A percentile compares a stretch with the other conserved stretches of the same genome.
Conservation (phyloP, 2,113 vertebrate species). For the Dicentrarchus labrax region DNA sequence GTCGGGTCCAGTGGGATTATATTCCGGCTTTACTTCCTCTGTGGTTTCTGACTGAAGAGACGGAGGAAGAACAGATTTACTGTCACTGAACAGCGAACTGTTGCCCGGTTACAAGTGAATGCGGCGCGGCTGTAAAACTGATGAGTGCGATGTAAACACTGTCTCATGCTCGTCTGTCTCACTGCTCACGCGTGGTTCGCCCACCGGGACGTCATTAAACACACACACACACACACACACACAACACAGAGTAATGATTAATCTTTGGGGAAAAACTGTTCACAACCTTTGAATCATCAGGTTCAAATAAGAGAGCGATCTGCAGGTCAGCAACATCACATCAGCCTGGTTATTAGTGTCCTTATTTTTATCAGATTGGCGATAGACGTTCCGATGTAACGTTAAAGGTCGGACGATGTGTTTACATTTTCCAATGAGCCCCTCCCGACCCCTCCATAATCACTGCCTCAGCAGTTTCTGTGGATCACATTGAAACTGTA, state of each 20-base stretch:
- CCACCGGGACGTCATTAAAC: slow-evolving; percentile 51
- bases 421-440: too few species aligned
- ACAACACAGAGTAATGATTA: neutral
- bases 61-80: slow-evolving; percentile 14
- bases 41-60: neutral
- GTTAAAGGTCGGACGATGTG: too few species aligned
- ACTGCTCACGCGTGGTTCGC: slow-evolving; percentile 7
- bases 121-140: neutral
- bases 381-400: too few species aligned
- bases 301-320: neutral
- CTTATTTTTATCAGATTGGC: too few species aligned
- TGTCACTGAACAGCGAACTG: slow-evolving; percentile 14
- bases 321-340: neutral
- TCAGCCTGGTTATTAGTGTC: too few species aligned
- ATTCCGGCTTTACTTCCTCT: neutral
- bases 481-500: too few species aligned
- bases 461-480: too few species aligned
- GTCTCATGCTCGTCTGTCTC: slow-evolving; percentile 14
- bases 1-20: neutral
- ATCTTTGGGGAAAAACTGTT: slow-evolving; percentile 13
- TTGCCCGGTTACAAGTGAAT: slow-evolving; percentile 26
- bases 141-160: slow-evolving; percentile 26
- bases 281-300: neutral
- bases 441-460: too few species aligned
- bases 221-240: slow-evolving; percentile 21